A percentile compares a stretch with the other conserved stretches of the same genome.
phyloP scores from a whole-genome alignment of 2,888 invertebrate genomes.

The Drosophila mimetica region DNA sequence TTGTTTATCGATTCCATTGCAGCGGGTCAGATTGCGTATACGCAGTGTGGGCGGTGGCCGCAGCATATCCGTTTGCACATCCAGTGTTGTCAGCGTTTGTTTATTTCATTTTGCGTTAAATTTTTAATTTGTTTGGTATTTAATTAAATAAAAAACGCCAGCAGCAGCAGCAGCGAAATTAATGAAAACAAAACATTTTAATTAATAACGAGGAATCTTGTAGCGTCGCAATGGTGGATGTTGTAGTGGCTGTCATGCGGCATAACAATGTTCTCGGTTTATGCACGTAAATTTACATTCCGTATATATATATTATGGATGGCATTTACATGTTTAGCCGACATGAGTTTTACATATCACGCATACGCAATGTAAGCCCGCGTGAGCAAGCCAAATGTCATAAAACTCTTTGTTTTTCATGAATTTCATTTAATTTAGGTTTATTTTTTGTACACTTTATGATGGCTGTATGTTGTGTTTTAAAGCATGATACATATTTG shows the following conservation, averaged over 20 bases:
- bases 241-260: constrained; percentile 42
- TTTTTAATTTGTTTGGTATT: constrained; percentile 50
- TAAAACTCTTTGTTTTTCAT: constrained; percentile 32
- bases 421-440: constrained; percentile 25
- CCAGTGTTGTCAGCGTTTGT: constrained; percentile 21
- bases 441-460: constrained; percentile 26
- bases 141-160: constrained; percentile 53
- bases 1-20: constrained; percentile 44
- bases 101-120: constrained; percentile 31
- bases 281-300: constrained; percentile 26
- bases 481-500: constrained; percentile 19
- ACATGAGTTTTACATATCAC: constrained; percentile 43
- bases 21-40: constrained; percentile 24
- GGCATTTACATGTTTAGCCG: constrained; percentile 59
- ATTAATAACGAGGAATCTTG: constrained; percentile 46
- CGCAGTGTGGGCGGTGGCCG: constrained; percentile 10
- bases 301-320: constrained; percentile 2
- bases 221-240: constrained; percentile 34
- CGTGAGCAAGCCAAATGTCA: constrained; percentile 46
- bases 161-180: constrained; percentile 20
- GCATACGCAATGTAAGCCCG: constrained; percentile 56
- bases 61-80: too few relatives aligned
- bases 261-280: constrained; percentile 32
- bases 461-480: constrained; percentile 12
- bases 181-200: constrained; percentile 51